A percentile compares a stretch with the other conserved stretches of the same genome.
phyloP scores from a whole-genome alignment of 2,888 invertebrate genomes.

The Myathropa florea region DNA sequence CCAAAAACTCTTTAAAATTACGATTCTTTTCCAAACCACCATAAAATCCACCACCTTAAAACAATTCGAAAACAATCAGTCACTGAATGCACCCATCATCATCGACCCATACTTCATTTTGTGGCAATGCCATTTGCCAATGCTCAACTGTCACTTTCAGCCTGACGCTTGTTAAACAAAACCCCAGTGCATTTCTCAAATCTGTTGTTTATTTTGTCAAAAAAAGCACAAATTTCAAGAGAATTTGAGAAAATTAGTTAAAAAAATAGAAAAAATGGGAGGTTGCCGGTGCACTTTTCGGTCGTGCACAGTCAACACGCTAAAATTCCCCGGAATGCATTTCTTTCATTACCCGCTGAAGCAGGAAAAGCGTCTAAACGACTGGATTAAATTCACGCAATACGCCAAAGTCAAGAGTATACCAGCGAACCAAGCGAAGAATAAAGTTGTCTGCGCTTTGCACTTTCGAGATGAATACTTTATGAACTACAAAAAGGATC shows the following conservation, averaged over 20 bases:
- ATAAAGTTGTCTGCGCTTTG: constrained; percentile 81
- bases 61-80: background rate
- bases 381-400: constrained; percentile 74
- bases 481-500: constrained; percentile 81
- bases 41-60: too few species aligned
- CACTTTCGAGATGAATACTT: constrained; percentile 82
- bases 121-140: background rate
- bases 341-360: constrained; percentile 82
- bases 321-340: constrained; percentile 79
- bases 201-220: background rate
- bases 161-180: constrained; percentile 6
- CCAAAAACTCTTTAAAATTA: too few species aligned
- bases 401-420: constrained; percentile 74
- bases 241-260: background rate
- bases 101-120: background rate
- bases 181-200: background rate
- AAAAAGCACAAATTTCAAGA: background rate
- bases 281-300: constrained; percentile 82
- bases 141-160: background rate
- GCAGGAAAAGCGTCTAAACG: constrained; percentile 70
- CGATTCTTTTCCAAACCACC: too few species aligned
- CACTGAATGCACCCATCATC: background rate
- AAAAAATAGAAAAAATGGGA: constrained; percentile 79
- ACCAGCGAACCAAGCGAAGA: constrained; percentile 79
- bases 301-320: constrained; percentile 80